phyloP scores from a whole-genome alignment of 2,113 vertebrate genomes.

The Sakesphorus luctuosus region DNA sequence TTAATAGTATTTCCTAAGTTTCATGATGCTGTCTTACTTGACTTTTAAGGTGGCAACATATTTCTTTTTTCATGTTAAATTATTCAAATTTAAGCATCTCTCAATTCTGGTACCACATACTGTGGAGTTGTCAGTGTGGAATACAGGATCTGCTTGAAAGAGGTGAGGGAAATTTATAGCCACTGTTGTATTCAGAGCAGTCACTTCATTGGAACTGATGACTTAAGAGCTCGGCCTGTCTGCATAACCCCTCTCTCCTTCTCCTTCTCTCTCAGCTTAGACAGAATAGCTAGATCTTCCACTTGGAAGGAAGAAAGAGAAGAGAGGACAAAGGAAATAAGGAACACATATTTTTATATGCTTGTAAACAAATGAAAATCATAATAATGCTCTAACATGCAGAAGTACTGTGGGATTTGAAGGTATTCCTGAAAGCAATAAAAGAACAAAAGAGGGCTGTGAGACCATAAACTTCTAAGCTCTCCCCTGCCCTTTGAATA shows the following conservation, averaged over 20 bases:
- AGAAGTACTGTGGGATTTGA: not conserved
- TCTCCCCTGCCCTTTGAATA: not conserved
- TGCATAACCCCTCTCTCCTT: not conserved
- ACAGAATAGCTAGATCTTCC: not conserved
- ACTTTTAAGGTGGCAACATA: not conserved
- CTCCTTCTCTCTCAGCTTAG: not conserved
- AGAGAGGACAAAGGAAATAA: not conserved
- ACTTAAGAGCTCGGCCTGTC: not conserved
- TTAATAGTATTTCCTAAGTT: not conserved
- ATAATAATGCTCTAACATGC: not conserved
- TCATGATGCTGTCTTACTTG: not conserved
- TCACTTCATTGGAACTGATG: not conserved
- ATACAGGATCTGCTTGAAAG: not conserved
- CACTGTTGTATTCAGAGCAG: not conserved
- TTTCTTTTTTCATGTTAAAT: not conserved
- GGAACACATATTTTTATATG: accelerated
- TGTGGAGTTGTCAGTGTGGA: not conserved
- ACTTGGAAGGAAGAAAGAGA: not conserved
- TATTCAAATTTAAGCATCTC: not conserved
- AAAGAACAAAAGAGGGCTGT: not conserved
- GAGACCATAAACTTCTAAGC: not conserved
- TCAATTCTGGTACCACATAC: not conserved
- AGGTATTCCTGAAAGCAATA: not conserved
- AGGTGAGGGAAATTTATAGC: not conserved
- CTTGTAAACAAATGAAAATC: not conserved